Evolutionary conservation across 2,797 vertebrate genomes (phyloP).

Genomic region (Thripadectes ignobilis): DNA sequence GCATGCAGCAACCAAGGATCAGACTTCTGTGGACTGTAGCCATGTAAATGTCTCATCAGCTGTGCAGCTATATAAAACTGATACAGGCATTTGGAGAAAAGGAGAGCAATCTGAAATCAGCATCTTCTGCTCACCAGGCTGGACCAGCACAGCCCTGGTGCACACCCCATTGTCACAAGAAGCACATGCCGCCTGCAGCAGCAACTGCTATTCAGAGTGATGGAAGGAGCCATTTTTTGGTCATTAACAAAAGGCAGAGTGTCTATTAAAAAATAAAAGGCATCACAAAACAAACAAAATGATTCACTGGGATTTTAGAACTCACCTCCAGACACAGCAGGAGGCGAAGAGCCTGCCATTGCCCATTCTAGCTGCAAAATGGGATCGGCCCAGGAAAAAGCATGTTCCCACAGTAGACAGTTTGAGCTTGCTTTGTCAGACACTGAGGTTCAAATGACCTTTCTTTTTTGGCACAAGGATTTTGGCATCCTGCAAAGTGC

Average conservation of each 20-base stretch:
- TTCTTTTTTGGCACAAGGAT: constrained; percentile 45
- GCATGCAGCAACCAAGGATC: background rate
- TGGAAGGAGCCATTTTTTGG: constrained; percentile 40
- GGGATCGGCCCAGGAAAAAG: constrained; percentile 14
- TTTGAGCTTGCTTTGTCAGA: constrained; percentile 57
- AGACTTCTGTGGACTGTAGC: background rate
- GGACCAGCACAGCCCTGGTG: background rate
- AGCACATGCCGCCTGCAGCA: background rate
- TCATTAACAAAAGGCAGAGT: constrained; percentile 48
- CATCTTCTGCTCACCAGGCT: background rate
- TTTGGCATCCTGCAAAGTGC: constrained; percentile 37
- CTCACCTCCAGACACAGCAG: constrained; percentile 60
- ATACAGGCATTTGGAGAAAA: background rate
- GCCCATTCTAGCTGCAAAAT: constrained; percentile 39
- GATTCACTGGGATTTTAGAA: constrained; percentile 61
- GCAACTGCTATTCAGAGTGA: background rate
- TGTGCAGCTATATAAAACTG: background rate
- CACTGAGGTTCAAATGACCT: constrained; percentile 43
- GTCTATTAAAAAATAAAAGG: constrained; percentile 54
- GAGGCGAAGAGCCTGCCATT: constrained; percentile 39
- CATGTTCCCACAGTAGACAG: constrained; percentile 53
- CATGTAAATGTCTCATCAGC: background rate
- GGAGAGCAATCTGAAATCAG: background rate
- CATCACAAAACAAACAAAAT: constrained; percentile 34
- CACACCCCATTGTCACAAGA: background rate